phyloP scores from a whole-genome alignment of 2,113 vertebrate genomes.

The Scophthalmus maximus region DNA sequence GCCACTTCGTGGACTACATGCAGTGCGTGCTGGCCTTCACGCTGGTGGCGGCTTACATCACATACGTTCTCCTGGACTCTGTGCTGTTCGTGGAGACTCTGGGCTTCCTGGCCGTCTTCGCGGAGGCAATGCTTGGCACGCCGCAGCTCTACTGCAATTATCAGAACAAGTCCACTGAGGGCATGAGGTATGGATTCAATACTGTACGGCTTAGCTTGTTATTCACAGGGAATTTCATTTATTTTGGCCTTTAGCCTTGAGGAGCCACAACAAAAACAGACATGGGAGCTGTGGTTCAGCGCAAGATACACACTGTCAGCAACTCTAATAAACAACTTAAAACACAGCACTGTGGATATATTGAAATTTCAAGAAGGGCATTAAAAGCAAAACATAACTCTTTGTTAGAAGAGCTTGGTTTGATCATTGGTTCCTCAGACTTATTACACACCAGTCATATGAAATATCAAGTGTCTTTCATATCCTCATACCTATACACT shows the following conservation, averaged over 20 bases:
- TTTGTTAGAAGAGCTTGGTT: not conserved
- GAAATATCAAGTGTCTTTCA: not conserved
- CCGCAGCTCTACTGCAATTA: slow-evolving; percentile 96
- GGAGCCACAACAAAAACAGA: too few relatives aligned
- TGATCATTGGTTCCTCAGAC: not conserved
- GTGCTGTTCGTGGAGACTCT: slow-evolving; percentile 90
- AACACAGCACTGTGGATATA: not conserved
- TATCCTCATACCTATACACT: not conserved
- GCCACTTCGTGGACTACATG: slow-evolving; percentile 92
- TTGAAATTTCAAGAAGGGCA: not conserved
- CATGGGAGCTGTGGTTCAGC: too few relatives aligned
- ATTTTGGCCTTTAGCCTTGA: not conserved
- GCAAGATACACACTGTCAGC: too few relatives aligned
- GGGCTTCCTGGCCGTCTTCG: slow-evolving; percentile 95
- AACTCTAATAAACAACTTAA: too few relatives aligned
- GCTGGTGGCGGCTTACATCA: slow-evolving; percentile 88
- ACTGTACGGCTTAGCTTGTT: not conserved
- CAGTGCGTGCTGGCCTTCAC: slow-evolving; percentile 94
- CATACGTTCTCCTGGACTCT: slow-evolving; percentile 94
- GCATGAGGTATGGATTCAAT: slow-evolving; percentile 89
- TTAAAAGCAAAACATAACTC: too few relatives aligned
- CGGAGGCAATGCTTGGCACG: slow-evolving; percentile 93
- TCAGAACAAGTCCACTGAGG: slow-evolving; percentile 93
- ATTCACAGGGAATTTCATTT: not conserved
- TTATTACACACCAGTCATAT: not conserved